These are phyloP conservation scores for Zeuzera pyrina DNA, from an alignment of 2,888 invertebrate genomes.

Conservation along the genomic window DNA sequence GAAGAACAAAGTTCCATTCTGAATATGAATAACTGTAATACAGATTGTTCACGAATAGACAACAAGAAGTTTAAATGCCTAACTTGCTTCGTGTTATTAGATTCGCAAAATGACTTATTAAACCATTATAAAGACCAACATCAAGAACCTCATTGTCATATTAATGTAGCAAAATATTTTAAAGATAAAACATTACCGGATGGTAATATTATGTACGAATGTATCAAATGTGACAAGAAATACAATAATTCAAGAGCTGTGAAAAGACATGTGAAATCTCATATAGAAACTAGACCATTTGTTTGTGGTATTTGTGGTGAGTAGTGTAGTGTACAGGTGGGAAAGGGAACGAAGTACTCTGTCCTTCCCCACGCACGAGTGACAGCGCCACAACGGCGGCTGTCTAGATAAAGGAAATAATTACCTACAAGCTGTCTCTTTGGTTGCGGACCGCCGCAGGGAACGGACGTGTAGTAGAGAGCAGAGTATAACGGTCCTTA, in stretches of 20 bases:
- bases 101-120: slow-evolving; percentile 24
- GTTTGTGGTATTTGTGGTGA: slow-evolving; percentile 57
- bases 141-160: slow-evolving; percentile 7
- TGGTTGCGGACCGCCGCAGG: no score
- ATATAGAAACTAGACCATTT: slow-evolving; percentile 36
- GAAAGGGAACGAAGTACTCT: no score
- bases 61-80: slow-evolving; percentile 25
- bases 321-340: no score
- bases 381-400: no score
- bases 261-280: slow-evolving; percentile 28
- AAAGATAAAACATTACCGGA: slow-evolving; percentile 15
- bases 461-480: no score
- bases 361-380: no score
- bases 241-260: slow-evolving; percentile 28
- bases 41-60: slow-evolving; percentile 1
- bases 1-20: no score
- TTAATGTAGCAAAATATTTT: slow-evolving; percentile 1
- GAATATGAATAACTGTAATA: no score
- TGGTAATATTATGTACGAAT: slow-evolving; percentile 28
- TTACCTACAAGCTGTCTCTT: no score
- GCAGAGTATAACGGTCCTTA: no score
- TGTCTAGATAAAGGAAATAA: no score
- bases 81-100: slow-evolving; percentile 26
- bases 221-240: slow-evolving; percentile 32
- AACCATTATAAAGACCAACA: slow-evolving; percentile 34